A percentile compares a stretch with the other conserved stretches of the same genome.
These are phyloP conservation scores for Dasypus novemcinctus DNA, from an alignment of 2,113 vertebrate genomes.

Conservation along the genomic window DNA sequence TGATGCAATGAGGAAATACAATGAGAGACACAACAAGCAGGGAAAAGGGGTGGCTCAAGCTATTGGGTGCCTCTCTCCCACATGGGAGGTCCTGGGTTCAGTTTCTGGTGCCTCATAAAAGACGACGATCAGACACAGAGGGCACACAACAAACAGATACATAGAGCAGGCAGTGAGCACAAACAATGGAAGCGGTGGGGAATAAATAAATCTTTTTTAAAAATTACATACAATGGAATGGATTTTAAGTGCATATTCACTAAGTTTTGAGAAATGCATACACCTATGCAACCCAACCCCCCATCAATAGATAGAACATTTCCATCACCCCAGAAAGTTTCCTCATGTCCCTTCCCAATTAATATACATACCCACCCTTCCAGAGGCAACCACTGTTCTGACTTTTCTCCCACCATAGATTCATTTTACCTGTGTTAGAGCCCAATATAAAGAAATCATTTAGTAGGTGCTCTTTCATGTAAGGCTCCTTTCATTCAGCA, in stretches of 20 bases:
- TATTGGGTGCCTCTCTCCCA: too few species aligned
- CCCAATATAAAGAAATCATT: not conserved
- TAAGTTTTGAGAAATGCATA: not conserved
- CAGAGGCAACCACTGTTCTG: not conserved
- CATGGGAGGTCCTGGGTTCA: too few species aligned
- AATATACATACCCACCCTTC: not conserved
- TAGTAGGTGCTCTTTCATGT: not conserved
- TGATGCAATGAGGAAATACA: too few species aligned
- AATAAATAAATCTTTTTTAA: too few species aligned
- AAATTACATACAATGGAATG: not conserved
- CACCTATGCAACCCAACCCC: not conserved
- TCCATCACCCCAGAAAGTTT: not conserved
- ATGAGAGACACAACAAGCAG: too few species aligned
- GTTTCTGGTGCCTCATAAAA: too few species aligned
- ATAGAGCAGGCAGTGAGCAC: too few species aligned
- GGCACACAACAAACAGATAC: too few species aligned
- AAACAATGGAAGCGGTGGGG: too few species aligned
- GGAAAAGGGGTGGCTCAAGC: too few species aligned
- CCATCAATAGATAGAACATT: not conserved
- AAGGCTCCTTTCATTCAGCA: not conserved
- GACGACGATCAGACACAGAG: too few species aligned
- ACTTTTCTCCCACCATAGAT: not conserved
- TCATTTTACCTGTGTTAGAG: not conserved
- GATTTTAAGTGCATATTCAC: not conserved
- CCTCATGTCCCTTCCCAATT: not conserved